Percentiles rank a stretch among this genome's conserved stretches.
Conservation (phyloP, 2,113 vertebrate genomes). For the Gallinago jamesoni region DNA sequence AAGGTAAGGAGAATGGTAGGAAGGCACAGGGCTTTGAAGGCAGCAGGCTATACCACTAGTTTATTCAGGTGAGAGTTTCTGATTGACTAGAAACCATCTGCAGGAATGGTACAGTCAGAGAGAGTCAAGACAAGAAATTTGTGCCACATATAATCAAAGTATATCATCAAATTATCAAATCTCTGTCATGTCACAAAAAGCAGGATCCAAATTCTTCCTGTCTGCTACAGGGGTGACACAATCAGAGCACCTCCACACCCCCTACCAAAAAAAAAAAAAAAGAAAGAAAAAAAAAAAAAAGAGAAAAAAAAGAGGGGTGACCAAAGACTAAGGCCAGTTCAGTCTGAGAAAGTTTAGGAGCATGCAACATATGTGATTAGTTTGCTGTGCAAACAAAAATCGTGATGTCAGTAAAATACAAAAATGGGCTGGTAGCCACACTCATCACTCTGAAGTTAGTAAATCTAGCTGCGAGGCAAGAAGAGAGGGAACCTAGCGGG, state of each 20-base stretch:
- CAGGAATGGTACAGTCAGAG: neutral
- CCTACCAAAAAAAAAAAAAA: fast-evolving
- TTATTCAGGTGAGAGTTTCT: neutral
- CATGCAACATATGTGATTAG: neutral
- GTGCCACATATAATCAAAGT: neutral
- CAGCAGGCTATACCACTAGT: neutral
- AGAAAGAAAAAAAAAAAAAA: too few species aligned
- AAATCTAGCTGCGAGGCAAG: neutral
- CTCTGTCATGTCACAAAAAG: neutral
- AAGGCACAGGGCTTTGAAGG: neutral
- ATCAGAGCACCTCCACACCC: neutral
- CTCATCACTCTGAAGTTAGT: neutral
- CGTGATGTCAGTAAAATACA: neutral
- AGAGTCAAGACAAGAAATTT: neutral
- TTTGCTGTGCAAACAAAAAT: neutral
- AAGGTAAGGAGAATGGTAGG: neutral
- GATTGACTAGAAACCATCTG: neutral
- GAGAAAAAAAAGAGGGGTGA: neutral
- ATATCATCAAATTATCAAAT: neutral
- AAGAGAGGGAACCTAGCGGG: neutral
- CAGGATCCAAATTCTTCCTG: neutral
- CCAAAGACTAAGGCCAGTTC: neutral
- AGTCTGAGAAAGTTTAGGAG: neutral
- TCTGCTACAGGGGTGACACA: neutral
- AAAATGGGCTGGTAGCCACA: neutral